Evolutionary conservation across 1,140 invertebrate genomes (phyloP).

Genomic region (Paraescarpia echinospica): DNA sequence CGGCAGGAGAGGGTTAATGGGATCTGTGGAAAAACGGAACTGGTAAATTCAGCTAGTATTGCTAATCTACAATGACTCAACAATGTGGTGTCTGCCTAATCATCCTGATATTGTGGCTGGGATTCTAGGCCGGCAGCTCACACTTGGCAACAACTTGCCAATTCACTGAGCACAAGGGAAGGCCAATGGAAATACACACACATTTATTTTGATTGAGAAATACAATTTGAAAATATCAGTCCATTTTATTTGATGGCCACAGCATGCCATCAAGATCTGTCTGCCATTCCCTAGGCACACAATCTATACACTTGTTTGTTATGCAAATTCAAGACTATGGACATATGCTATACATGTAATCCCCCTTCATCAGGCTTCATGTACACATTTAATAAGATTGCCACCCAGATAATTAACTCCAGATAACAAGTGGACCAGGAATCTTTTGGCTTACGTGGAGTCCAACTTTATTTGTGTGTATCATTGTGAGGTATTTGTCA

Average conservation of each 20-base stretch:
- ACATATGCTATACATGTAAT: too few species aligned
- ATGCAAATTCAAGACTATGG: too few species aligned
- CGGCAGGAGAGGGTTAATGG: neutral
- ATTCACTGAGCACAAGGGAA: neutral
- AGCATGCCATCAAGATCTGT: too few species aligned
- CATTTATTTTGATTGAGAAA: neutral
- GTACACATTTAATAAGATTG: too few species aligned
- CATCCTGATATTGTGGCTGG: neutral
- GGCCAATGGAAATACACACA: neutral
- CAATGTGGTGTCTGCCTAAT: neutral
- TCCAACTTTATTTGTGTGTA: too few species aligned
- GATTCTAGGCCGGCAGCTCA: neutral
- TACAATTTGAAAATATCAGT: neutral
- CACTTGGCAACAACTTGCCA: neutral
- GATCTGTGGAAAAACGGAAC: neutral
- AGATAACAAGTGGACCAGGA: too few species aligned
- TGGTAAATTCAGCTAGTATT: neutral
- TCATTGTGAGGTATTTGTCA: too few species aligned
- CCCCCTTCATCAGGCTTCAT: too few species aligned
- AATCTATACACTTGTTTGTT: too few species aligned
- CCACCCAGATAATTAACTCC: too few species aligned
- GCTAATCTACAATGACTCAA: neutral
- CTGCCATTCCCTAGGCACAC: too few species aligned
- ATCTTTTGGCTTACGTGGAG: too few species aligned
- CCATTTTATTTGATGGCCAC: neutral